These are phyloP conservation scores for Megalopta genalis DNA, from an alignment of 1,140 invertebrate genomes.

Conservation along the genomic window DNA sequence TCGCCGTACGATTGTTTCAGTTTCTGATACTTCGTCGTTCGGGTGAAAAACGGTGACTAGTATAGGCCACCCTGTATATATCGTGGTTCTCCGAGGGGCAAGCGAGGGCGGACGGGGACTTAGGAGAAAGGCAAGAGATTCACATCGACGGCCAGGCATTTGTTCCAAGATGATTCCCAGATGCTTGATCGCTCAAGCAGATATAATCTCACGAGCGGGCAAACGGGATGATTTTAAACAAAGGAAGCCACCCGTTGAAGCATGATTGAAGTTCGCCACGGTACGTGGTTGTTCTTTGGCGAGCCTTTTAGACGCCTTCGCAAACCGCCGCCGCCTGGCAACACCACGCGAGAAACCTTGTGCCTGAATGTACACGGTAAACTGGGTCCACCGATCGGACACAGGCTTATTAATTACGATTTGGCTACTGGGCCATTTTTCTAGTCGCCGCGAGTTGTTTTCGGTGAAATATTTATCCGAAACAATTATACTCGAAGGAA, in stretches of 20 bases:
- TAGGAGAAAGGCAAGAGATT: constrained; percentile 57
- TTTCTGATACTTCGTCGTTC: no score
- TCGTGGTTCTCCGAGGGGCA: background rate
- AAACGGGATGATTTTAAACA: constrained; percentile 74
- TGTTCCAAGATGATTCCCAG: constrained; percentile 69
- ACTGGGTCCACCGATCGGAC: no score
- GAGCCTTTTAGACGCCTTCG: constrained; percentile 59
- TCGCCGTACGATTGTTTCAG: no score
- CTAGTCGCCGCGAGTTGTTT: no score
- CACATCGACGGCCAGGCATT: constrained; percentile 58
- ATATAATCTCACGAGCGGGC: constrained; percentile 70
- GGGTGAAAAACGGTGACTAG: no score
- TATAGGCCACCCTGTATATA: background rate
- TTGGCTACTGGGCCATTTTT: no score
- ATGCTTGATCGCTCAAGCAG: constrained; percentile 70
- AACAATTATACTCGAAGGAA: no score
- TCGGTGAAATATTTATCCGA: no score
- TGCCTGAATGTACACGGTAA: no score
- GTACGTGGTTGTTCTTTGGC: constrained; percentile 67
- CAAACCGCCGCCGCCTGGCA: constrained; percentile 31
- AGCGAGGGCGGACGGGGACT: background rate
- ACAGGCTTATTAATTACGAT: no score
- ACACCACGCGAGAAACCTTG: no score
- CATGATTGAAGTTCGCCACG: constrained; percentile 74
- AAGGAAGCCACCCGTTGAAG: constrained; percentile 73